Conservation (phyloP, 92 coral and sea anemone species). For the Micromussa lordhowensis region DNA sequence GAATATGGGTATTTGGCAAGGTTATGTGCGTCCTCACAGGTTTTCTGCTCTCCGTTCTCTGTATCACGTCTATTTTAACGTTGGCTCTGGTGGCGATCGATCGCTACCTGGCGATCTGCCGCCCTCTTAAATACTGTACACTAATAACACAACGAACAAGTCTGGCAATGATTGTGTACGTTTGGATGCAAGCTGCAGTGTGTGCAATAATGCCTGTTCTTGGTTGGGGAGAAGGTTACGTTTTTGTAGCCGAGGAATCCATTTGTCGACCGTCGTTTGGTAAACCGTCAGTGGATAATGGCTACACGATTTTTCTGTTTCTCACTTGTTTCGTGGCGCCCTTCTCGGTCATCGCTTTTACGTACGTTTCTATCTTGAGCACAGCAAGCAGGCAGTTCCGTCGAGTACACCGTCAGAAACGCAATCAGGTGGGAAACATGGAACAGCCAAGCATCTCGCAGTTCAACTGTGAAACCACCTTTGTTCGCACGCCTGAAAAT, state of each 20-base stretch:
- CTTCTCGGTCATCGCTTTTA: conserved; percentile 68
- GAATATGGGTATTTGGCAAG: conserved; percentile 81
- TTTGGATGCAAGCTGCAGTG: conserved; percentile 74
- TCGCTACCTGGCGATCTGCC: conserved; percentile 83
- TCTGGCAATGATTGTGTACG: conserved; percentile 55
- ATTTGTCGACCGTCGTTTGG: conserved; percentile 85
- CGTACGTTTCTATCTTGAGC: conserved; percentile 80
- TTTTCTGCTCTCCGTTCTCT: conserved; percentile 74
- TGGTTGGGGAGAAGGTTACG: conserved; percentile 88
- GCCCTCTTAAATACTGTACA: conserved; percentile 79
- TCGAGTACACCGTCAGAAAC: conserved; percentile 73
- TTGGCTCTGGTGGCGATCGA: conserved; percentile 79
- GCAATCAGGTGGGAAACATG: conserved; percentile 9
- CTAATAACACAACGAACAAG: conserved; percentile 64
- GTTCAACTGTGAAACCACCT: conserved; percentile 17
- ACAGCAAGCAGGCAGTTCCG: conserved; percentile 88
- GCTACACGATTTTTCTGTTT: conserved; percentile 85
- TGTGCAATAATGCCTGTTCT: conserved; percentile 80
- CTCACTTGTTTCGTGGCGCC: conserved; percentile 75
- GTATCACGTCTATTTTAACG: conserved; percentile 84
- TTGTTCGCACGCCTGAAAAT: conserved; percentile 38
- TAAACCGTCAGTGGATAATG: conserved; percentile 76
- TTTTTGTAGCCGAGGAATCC: conserved; percentile 61
- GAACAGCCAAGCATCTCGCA: conserved; percentile 38
- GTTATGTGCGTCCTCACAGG: conserved; percentile 72